A percentile compares a stretch with the other conserved stretches of the same genome.
These are phyloP conservation scores for Porites evermanni DNA, from an alignment of 92 coral and sea anemone species.

Conservation along the genomic window DNA sequence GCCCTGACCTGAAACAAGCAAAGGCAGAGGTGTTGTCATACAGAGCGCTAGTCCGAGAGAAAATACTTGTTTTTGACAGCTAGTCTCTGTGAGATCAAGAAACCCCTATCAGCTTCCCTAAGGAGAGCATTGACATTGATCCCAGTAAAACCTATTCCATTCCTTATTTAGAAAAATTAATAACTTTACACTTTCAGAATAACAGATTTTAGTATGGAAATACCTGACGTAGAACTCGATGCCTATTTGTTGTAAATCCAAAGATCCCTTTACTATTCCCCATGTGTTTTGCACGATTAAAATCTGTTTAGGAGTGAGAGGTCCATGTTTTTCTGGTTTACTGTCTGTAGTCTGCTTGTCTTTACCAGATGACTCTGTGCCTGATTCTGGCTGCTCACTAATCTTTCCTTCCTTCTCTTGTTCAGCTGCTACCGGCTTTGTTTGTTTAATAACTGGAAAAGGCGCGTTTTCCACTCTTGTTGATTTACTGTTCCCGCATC, in stretches of 20 bases:
- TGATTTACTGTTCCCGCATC: slow-evolving; percentile 31
- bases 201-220: too few species aligned
- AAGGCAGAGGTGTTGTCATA: too few species aligned
- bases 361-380: background rate
- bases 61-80: too few species aligned
- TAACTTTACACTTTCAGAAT: too few species aligned
- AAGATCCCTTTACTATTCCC: slow-evolving; percentile 6
- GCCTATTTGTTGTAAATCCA: slow-evolving; percentile 17
- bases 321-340: background rate
- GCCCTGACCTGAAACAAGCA: too few species aligned
- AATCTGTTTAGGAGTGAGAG: slow-evolving; percentile 11
- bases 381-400: background rate
- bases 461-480: background rate
- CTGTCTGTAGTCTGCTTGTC: background rate
- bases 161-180: too few species aligned
- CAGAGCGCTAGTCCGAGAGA: too few species aligned
- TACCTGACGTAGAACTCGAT: slow-evolving; percentile 29
- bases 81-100: too few species aligned
- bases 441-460: background rate
- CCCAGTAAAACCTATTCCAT: too few species aligned
- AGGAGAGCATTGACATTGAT: too few species aligned
- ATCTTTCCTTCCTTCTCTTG: background rate
- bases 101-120: too few species aligned
- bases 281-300: slow-evolving; percentile 29
- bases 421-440: background rate